These are phyloP conservation scores for Phalacrocorax aristotelis DNA, from an alignment of 2,113 vertebrate species.

Conservation along the genomic window DNA sequence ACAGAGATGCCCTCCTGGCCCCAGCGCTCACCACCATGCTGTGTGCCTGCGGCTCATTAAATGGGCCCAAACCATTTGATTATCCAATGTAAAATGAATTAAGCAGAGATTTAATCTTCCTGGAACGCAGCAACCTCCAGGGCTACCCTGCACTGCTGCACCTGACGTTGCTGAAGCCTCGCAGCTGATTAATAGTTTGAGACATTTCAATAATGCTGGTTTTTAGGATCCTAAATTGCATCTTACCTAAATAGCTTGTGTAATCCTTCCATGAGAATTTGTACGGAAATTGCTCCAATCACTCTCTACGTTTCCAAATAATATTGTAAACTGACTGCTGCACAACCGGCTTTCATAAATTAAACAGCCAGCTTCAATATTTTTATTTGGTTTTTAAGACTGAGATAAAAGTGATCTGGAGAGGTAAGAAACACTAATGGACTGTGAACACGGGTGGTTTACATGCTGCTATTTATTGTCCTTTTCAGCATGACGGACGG, in stretches of 20 bases:
- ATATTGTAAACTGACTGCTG: background rate
- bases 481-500: background rate
- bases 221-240: conserved; percentile 1
- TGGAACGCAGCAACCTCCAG: background rate
- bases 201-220: background rate
- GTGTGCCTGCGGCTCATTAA: background rate
- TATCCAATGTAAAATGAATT: background rate
- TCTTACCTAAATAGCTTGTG: background rate
- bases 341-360: background rate
- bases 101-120: background rate
- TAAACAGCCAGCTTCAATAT: background rate
- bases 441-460: background rate
- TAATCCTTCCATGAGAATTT: background rate
- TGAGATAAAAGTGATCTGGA: background rate
- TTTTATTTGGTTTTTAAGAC: background rate
- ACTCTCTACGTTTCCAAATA: background rate
- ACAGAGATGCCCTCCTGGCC: background rate
- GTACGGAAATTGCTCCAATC: background rate
- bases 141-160: rapidly evolving
- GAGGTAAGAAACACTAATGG: background rate
- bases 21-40: rapidly evolving
- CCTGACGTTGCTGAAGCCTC: rapidly evolving
- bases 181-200: background rate
- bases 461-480: background rate
- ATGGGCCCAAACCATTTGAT: background rate